Evolutionary conservation across 2,888 invertebrate species (phyloP), one percentile per base, ranked within the genome.

Genomic region (Tanaodytes sp.): DNA sequence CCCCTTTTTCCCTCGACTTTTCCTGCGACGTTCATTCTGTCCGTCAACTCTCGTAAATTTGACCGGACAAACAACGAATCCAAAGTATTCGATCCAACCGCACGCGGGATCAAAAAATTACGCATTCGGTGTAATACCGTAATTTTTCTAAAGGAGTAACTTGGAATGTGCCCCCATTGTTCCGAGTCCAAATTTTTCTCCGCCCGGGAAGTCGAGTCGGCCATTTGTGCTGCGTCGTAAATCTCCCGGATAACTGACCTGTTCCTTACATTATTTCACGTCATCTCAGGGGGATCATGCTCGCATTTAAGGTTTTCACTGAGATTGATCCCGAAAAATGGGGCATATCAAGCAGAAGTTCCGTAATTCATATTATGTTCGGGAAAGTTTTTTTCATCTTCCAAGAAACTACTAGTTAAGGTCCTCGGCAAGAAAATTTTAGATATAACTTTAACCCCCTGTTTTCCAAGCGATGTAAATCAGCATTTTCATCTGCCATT

Each of bases 241-340:
- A 82, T 80, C 80, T 77, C 71, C 79, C 73, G 79, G 79, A 81
- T 81, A 82, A 81, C 57, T 65, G 76, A 78, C 79, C 78, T 75
- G 77, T 37, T 65, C 52, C 49, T 31, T 69, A 67, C 71, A 69
- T 73, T 74, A 73, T 69, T 59, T 59, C 18, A 57, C 71, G 63
- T 63, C 62, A 58, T 45, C 9, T 55, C 55, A n/a, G 49, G 33
- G 18, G 49, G 43, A 48, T 64, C 64, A 73, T 71, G 75, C 75
- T 72, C 67, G 72, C 74, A 73, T 73, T 71, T 75, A 72, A 67
- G 75, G n/a, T n/a, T n/a, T n/a, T n/a, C n/a, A n/a, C n/a, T n/a
- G n/a, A n/a, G 9, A 8, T 33, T 33, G n/a, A 20, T 43, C 27
- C 15, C 15, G 42, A 49, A 15, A 16, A 48, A 33, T 48, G 31